Evolutionary conservation across 2,888 invertebrate species (phyloP).

Genomic region (Atrina japonica): DNA sequence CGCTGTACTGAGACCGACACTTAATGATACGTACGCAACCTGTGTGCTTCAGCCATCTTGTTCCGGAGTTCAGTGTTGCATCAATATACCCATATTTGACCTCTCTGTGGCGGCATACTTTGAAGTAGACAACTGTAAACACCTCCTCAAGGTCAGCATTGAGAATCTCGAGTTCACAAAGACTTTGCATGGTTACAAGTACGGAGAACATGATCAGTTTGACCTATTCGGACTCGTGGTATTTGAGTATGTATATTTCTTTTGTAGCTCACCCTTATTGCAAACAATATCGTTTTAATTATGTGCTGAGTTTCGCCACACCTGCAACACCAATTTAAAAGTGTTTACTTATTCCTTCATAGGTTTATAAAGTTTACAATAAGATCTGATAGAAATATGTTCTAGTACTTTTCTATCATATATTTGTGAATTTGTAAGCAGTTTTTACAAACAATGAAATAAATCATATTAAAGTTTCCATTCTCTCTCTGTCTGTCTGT

Average conservation of each 20-base stretch:
- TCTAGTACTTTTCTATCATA: too few relatives aligned
- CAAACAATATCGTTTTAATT: neutral
- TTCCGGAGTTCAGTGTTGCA: slow-evolving; percentile 37
- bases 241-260: slow-evolving; percentile 47
- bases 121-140: slow-evolving; percentile 44
- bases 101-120: slow-evolving; percentile 39
- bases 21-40: neutral
- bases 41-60: slow-evolving; percentile 43
- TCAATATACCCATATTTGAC: slow-evolving; percentile 20
- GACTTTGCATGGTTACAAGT: slow-evolving; percentile 45
- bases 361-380: too few relatives aligned
- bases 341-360: neutral
- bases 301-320: neutral
- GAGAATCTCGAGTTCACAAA: slow-evolving; percentile 41
- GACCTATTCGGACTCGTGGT: slow-evolving; percentile 46
- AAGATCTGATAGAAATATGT: too few relatives aligned
- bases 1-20: slow-evolving; percentile 1
- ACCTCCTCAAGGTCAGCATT: slow-evolving; percentile 43
- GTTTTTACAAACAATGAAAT: too few relatives aligned
- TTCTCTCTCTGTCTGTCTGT: too few relatives aligned
- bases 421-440: too few relatives aligned
- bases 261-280: too few relatives aligned
- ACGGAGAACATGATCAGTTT: slow-evolving; percentile 46
- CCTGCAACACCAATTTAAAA: neutral
- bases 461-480: too few relatives aligned